Base-by-base conservation (phyloP, 2,888 invertebrate genomes). In the Gibbula magus region DNA sequence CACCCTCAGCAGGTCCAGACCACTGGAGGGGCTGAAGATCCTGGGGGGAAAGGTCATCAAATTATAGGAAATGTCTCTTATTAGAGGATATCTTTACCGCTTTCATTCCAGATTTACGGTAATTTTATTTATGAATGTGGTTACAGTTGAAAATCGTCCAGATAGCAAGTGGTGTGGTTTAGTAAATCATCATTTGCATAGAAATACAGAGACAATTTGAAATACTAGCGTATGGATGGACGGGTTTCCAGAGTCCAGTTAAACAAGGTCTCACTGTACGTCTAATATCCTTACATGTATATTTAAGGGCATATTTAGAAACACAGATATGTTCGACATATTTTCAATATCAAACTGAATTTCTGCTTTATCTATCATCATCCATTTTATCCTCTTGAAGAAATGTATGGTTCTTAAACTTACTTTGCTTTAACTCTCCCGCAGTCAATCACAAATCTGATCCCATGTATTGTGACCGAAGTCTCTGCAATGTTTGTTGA, bases 351-450 rank as follows among this genome's bases (percentile, higher is more conserved):
- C 20, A 67, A 29, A 18, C 8, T 3, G 10, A 29, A 25, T 29
- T 10, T 10, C 5, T 2, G 67, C 22, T 25, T 22, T 29, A 8
- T 29, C 18, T 20, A 32, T 20, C 10, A 32, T 25, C 10, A 32
- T 29, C n/a, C 7, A 13, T 22, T 18, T 39, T 0, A 75, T n/a
- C 13, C 10, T 35, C 16, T 22, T 22, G 18, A 54, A 67, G 16
- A 66, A 20, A 45, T 18, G 20, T 7, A 32, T 22, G 25, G 39
- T 13, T 45, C 13, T 45, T 8, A 45, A 7, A 86, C 92, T 90
- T 93, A 96, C 95, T 96, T 96, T 85, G 96, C 95, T 94, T 99
- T 99, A 0, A 98, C 98, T 92, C 96, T 96, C 0, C 99, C 98
- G 79, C 96, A 95, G 91, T 99, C 99, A 80, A 99, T 96, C 13